phyloP scores from a whole-genome alignment of 2,888 invertebrate genomes.

The Glyphotaelius pellucidus region DNA sequence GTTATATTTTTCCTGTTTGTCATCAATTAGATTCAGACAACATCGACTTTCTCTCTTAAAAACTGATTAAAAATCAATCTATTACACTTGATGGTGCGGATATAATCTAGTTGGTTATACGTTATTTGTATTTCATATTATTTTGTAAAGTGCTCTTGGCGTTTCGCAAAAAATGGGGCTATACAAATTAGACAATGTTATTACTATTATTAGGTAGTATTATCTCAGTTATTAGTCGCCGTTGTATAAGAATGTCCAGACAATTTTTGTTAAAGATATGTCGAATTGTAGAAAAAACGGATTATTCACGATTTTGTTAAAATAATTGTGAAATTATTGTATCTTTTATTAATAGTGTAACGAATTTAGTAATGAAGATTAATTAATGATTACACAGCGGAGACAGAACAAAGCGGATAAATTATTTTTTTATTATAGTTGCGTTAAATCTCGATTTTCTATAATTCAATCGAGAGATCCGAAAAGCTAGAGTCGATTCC shows the following conservation, averaged over 20 bases:
- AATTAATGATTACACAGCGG: not conserved
- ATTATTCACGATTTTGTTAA: not conserved
- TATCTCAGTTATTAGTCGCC: not conserved
- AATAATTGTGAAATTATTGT: not conserved
- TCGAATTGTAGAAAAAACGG: not conserved
- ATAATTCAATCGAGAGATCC: no score
- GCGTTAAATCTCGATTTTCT: not conserved
- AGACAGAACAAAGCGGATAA: not conserved
- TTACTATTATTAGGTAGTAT: not conserved
- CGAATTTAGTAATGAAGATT: not conserved
- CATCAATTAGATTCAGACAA: slow-evolving; percentile 22
- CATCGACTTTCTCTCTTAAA: slow-evolving; percentile 32
- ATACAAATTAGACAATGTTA: not conserved
- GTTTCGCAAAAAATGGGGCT: not conserved
- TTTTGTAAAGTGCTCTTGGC: not conserved
- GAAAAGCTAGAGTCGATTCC: no score
- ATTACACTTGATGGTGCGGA: slow-evolving; percentile 25
- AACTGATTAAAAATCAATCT: not conserved
- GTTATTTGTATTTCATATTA: not conserved
- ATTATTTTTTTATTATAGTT: not conserved
- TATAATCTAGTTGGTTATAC: not conserved
- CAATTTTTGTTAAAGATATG: not conserved
- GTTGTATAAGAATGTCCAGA: not conserved
- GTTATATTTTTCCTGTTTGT: slow-evolving; percentile 21
- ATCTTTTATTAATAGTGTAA: not conserved